These are phyloP conservation scores for Nomada flava DNA, from an alignment of 2,888 invertebrate genomes.

Conservation along the genomic window DNA sequence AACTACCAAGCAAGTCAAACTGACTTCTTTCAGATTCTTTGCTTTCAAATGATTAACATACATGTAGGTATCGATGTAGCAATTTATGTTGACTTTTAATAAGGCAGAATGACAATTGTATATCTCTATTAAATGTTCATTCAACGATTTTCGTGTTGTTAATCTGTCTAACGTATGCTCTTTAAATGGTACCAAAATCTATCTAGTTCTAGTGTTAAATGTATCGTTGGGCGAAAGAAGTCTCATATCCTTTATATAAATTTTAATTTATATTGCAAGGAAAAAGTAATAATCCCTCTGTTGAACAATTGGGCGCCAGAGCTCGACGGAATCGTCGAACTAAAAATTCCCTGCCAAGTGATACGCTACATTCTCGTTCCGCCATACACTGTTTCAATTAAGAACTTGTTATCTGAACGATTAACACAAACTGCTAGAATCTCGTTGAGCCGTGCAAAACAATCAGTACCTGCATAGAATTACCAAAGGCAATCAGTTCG, in stretches of 20 bases:
- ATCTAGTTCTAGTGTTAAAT: too few species aligned
- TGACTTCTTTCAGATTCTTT: too few species aligned
- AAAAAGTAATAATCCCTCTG: not conserved
- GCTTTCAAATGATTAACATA: too few species aligned
- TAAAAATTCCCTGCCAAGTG: not conserved
- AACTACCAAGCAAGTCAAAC: too few species aligned
- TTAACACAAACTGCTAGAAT: constrained; percentile 2
- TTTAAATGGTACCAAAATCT: too few species aligned
- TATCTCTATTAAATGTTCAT: too few species aligned
- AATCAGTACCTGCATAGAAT: not conserved
- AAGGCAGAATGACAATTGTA: too few species aligned
- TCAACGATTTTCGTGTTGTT: too few species aligned
- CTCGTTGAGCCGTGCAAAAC: constrained; percentile 13
- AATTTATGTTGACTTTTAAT: too few species aligned
- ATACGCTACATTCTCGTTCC: not conserved
- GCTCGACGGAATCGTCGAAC: not conserved
- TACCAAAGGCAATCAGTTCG: constrained; percentile 1
- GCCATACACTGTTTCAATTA: not conserved
- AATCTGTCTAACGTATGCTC: too few species aligned
- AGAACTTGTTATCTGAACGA: constrained; percentile 9
- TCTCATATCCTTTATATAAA: not conserved
- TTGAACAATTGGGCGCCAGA: not conserved
- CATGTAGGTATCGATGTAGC: too few species aligned
- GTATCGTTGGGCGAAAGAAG: too few species aligned
- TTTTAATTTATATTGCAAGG: not conserved